Conservation (phyloP, 2,888 invertebrate genomes). For the Euphydryas editha region DNA sequence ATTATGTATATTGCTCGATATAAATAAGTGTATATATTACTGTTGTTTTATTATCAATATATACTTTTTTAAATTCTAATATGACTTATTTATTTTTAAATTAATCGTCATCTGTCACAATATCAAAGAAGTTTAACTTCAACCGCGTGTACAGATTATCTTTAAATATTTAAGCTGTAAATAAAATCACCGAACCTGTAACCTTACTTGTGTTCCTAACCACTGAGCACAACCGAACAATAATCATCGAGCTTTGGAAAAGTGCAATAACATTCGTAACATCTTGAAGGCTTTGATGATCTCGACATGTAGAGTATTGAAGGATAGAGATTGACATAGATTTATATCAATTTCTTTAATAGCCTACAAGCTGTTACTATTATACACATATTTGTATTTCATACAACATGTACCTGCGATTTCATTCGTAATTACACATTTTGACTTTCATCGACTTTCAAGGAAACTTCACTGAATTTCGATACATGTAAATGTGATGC, state of each 20-base stretch:
- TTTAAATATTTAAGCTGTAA: too few species aligned
- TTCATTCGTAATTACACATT: too few species aligned
- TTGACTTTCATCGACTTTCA: not conserved
- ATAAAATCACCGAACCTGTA: not conserved
- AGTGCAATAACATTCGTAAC: slow-evolving; percentile 59
- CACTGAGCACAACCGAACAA: slow-evolving; percentile 7
- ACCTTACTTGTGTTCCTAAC: not conserved
- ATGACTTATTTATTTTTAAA: too few species aligned
- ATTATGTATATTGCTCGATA: too few species aligned
- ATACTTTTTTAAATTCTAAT: too few species aligned
- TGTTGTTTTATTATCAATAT: too few species aligned
- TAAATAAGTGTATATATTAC: too few species aligned
- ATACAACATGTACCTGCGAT: not conserved
- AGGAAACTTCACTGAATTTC: too few species aligned
- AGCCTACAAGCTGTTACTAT: not conserved
- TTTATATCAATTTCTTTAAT: not conserved
- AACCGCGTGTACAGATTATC: too few species aligned
- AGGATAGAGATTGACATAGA: slow-evolving; percentile 37
- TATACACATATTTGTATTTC: not conserved
- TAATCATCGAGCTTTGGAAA: slow-evolving; percentile 30
- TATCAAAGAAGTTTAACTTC: too few species aligned
- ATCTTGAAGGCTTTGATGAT: slow-evolving; percentile 66
- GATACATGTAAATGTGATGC: too few species aligned
- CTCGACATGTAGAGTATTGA: slow-evolving; percentile 56
- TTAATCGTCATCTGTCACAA: too few species aligned